Base-by-base conservation (phyloP, 2,113 vertebrate species). In the Saguinus imperator region DNA sequence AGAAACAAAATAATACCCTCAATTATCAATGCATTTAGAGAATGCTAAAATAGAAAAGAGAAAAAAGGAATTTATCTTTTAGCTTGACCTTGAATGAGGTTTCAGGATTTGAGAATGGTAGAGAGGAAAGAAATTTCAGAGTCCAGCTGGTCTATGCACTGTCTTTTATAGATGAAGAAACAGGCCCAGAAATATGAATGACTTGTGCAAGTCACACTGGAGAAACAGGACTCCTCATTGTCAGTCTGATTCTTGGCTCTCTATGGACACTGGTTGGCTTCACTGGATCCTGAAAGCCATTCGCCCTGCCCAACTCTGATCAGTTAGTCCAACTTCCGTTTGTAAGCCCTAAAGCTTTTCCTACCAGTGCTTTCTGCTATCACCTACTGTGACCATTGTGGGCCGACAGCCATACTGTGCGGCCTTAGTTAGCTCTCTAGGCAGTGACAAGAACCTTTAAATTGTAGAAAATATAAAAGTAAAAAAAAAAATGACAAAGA, bases 101-200 rank as follows among this genome's bases (percentile, higher is more conserved):
- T 80, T 94, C 73, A 72, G 35, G 64, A 88, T 91, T 72, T 72
- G 9, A 88, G 29, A 94, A 32, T 76, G 64, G n/a, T 72, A 61
- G 68, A 76, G 7, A 50, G 61, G 18, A 81, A 85, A 89, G 17
- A 88, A 91, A 35, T 6, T n/a, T 82, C 50, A 64, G 73, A 17
- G 32, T 29, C 29, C 14, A 68, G 43, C 81, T 94, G 29, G 27
- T 72, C 37, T 32, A 27, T 57, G 76, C 37, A 58, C 37, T 4
- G 29, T 83, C 23, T 86, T 93, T 92, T 70, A 32, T 18, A 89
- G 45, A 23, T 18, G 8, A 50, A 76, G 35, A 92, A 68, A 81
- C 52, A 66, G 29, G 52, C 37, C 76, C 35, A 87, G 52, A 93
- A n/a, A 43, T n/a, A 1, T 55, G 70, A 55, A 14, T 58, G 57